Conservation (phyloP, 2,797 vertebrate species). For the Takifugu ocellatus region DNA sequence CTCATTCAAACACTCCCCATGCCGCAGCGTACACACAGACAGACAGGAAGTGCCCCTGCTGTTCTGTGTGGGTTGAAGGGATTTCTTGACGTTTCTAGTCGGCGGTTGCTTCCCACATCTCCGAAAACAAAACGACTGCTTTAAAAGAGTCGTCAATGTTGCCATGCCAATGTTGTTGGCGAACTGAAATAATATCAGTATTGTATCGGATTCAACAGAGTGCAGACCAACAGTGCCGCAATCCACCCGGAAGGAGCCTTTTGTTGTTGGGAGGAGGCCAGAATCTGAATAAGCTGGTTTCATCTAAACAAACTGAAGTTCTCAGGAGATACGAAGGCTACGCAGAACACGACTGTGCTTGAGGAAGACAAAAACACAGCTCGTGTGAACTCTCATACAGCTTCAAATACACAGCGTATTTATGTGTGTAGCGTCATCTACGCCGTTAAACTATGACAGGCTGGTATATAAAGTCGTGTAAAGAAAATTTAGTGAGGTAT, state of each 20-base stretch:
- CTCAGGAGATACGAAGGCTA: no score
- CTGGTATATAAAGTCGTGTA: no score
- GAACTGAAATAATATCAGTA: constrained; percentile 7
- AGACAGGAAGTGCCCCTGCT: constrained; percentile 55
- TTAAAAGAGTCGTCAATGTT: neutral
- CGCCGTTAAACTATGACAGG: no score
- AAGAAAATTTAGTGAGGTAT: no score
- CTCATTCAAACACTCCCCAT: constrained; percentile 64
- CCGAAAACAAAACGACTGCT: constrained; percentile 2
- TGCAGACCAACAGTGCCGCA: neutral
- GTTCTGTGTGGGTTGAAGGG: constrained; percentile 43
- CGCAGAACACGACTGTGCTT: no score
- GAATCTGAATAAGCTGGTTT: no score
- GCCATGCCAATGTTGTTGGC: neutral
- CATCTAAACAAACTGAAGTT: no score
- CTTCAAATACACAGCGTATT: no score
- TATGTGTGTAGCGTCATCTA: no score
- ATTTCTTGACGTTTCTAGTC: constrained; percentile 47
- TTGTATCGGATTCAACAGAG: neutral
- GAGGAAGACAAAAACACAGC: no score
- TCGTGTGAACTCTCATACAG: no score
- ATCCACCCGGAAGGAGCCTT: neutral
- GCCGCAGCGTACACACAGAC: constrained; percentile 47
- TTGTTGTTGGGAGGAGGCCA: no score
- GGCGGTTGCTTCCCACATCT: neutral